Conservation (phyloP, 2,113 vertebrate genomes). For the Gymnogyps californianus region DNA sequence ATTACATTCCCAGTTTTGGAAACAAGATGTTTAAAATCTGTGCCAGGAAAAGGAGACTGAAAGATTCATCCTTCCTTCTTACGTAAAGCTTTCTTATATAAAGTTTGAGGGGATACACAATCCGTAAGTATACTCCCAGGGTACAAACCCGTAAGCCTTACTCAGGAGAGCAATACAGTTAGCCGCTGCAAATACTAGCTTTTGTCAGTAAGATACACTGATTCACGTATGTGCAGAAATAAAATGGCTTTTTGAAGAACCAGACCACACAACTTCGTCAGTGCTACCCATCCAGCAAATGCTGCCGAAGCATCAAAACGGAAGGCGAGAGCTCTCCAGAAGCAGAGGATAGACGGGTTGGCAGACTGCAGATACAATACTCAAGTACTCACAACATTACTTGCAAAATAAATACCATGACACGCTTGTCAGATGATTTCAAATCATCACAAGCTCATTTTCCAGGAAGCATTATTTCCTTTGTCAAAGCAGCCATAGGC, state of each 20-base stretch:
- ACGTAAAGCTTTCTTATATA: not conserved
- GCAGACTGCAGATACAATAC: not conserved
- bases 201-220: not conserved
- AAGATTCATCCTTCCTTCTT: not conserved
- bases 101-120: not conserved
- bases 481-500: not conserved
- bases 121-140: not conserved
- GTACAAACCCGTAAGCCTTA: not conserved
- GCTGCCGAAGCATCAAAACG: not conserved
- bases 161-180: not conserved
- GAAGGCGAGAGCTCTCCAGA: not conserved
- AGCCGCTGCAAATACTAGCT: not conserved
- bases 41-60: not conserved
- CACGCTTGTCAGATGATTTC: not conserved
- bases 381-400: not conserved
- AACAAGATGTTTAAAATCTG: slow-evolving; percentile 15
- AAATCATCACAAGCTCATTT: not conserved
- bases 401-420: not conserved
- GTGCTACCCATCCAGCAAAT: not conserved
- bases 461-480: not conserved
- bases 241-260: not conserved
- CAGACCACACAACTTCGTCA: not conserved
- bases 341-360: not conserved
- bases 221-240: not conserved
- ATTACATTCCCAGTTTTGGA: slow-evolving; percentile 16